Conservation (phyloP, 1,140 invertebrate species). For the Oncopodura yosiiana region DNA sequence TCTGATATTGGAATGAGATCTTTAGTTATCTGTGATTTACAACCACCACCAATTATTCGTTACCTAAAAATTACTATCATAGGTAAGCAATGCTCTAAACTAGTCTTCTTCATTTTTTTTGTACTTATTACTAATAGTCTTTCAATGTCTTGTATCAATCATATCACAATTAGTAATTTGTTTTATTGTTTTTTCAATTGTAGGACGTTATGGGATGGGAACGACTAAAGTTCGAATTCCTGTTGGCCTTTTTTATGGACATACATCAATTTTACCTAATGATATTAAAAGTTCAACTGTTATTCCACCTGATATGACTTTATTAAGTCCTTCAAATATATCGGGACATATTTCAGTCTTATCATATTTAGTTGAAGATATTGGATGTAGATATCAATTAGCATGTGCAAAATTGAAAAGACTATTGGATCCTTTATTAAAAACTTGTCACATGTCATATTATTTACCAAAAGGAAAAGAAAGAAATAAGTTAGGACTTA, state of each 20-base stretch:
- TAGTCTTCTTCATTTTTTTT: background rate
- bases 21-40: constrained; percentile 73
- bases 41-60: constrained; percentile 75
- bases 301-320: constrained; percentile 16
- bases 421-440: constrained; percentile 60
- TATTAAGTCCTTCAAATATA: constrained; percentile 32
- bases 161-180: background rate
- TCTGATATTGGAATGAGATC: constrained; percentile 73
- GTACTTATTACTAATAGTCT: constrained; percentile 9
- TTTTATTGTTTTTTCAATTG: constrained; percentile 48
- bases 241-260: constrained; percentile 83
- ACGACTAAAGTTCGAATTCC: constrained; percentile 79
- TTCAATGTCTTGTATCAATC: constrained; percentile 10
- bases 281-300: constrained; percentile 40
- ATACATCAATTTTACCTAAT: constrained; percentile 64
- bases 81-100: background rate
- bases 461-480: constrained; percentile 52
- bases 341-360: constrained; percentile 42
- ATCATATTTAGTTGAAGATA: constrained; percentile 59
- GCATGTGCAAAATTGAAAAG: constrained; percentile 69
- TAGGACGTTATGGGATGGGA: constrained; percentile 81
- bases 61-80: constrained; percentile 63
- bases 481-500: constrained; percentile 50
- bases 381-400: constrained; percentile 71
- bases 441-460: constrained; percentile 65